Percentiles rank a stretch among this genome's conserved stretches.
Conservation (phyloP, 2,888 invertebrate genomes). For the Caenorhabditis sp. region DNA sequence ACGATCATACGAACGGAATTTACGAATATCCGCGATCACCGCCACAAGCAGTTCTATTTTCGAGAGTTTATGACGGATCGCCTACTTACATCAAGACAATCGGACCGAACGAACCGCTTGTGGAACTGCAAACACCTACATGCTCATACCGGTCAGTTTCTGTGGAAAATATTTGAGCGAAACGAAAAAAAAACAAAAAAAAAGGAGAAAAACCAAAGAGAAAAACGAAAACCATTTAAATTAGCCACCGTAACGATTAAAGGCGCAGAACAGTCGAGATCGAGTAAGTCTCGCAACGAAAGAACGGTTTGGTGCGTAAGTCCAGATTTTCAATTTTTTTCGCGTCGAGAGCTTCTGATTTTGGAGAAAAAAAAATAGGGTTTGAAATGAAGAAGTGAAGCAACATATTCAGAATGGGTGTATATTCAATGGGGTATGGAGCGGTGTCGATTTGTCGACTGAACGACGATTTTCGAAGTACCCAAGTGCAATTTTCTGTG, state of each 20-base stretch:
- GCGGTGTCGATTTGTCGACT: constrained; percentile 66
- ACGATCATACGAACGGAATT: constrained; percentile 84
- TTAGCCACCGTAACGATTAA: constrained; percentile 26
- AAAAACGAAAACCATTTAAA: neutral
- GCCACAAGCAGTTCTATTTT: constrained; percentile 49
- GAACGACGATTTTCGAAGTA: constrained; percentile 32
- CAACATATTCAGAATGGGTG: constrained; percentile 90
- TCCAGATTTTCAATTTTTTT: neutral
- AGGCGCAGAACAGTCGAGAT: neutral
- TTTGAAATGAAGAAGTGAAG: too few relatives aligned
- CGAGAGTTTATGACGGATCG: constrained; percentile 34
- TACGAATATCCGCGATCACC: constrained; percentile 52
- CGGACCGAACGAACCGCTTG: constrained; percentile 56
- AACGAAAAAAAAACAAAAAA: constrained; percentile 6
- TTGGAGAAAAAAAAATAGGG: too few relatives aligned
- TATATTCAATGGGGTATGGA: constrained; percentile 91
- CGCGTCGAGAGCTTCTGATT: too few relatives aligned
- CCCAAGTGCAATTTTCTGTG: constrained; percentile 61
- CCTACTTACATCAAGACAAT: constrained; percentile 56
- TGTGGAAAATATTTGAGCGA: too few relatives aligned
- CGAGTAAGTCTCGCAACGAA: constrained; percentile 23
- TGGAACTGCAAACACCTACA: constrained; percentile 72
- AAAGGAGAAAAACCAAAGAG: constrained; percentile 8
- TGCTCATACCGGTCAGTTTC: constrained; percentile 72
- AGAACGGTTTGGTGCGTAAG: neutral